Base-by-base conservation (phyloP, 2,797 vertebrate species). In the Acanthiza pusilla region DNA sequence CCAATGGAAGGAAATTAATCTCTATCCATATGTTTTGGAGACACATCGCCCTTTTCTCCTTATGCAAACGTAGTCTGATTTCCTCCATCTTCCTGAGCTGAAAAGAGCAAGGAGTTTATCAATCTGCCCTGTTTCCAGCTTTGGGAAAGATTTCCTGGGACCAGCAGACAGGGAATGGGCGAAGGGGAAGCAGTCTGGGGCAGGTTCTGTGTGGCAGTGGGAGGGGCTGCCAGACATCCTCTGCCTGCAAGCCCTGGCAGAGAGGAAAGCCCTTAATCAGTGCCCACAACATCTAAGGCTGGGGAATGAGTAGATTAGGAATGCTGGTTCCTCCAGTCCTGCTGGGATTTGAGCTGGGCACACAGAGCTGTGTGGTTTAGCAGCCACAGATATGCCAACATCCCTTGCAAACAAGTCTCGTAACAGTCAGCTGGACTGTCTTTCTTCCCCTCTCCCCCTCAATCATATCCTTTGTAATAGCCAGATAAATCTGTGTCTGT, bases 21-120 rank as follows among this genome's bases (percentile, higher is more conserved):
- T 1, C 3, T 36, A 2, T 53, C 5, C 29, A 21, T 54, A 8
- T 43, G 13, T 32, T 40, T 48, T 47, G 48, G 54, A 82, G 48
- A 58, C 7, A 17, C 0, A 0, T 60, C 5, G 3, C 4, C 9
- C 13, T 4, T 74, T 91, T 67, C 54, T 75, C 13, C 13, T 62
- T 54, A 4, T n/a, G 74, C 34, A 72, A 45, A 15, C 26, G 22
- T 50, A 36, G 29, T 27, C 16, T 7, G 5, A 43, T 83, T 80
- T 86, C 30, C 53, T 86, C 29, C 22, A 3, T 36, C 50, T 67
- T 1, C 0, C 11, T 60, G n/a, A 76, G 13, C 8, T 84, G 51
- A 32, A 74, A 13, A 68, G 32, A 58, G 10, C 36, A 27, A 15
- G 20, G 20, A 48, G 11, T 30, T 45, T n/a, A n/a, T n/a, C 30